Evolutionary conservation across 2,888 invertebrate genomes (phyloP), one percentile per base, ranked within the genome.

Genomic region (Maniola hyperantus): DNA sequence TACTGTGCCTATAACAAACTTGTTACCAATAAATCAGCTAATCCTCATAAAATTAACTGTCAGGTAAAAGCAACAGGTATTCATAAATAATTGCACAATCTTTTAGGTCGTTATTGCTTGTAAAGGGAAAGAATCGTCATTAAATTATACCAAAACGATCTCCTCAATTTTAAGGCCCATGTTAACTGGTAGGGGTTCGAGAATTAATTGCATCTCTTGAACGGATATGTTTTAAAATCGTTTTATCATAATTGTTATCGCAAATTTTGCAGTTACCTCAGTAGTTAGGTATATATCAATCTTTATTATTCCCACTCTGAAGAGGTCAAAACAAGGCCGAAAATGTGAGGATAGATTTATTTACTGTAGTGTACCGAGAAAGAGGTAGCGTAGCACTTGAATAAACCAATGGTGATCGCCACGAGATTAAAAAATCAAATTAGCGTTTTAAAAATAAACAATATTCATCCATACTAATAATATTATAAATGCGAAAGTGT

Each of bases 141-240:
- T 85, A 83, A 85, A 85, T 79, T 76, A 76, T 77, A 71, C 63
- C 67, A 77, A 81, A 81, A 84, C 84, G 82, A 85, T 77, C 76
- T 74, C 76, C 76, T 78, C 76, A 74, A 79, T 79, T 83, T 78
- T 77, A 78, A 79, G 70, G 66, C 48, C 70, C 69, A 71, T 77
- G 72, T 71, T 66, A 71, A 75, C 73, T 73, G 74, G 81, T 80
- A 76, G 82, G 87, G 82, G 78, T 74, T 79, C 74, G 77, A 80
- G 57, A 79, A 79, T 79, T 83, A 85, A 84, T 87, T 83, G 62
- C 62, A 62, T 75, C 73, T 73, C 72, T 73, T 62, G 64, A 34
- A 48, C 20, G 66, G 62, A 64, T 62, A 64, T 58, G 64, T 70
- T 68, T 36, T 59, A 62, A 66, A 64, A 36, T 66, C 34, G 46